phyloP scores from a whole-genome alignment of 2,113 vertebrate genomes.

The Gadus chalcogrammus region DNA sequence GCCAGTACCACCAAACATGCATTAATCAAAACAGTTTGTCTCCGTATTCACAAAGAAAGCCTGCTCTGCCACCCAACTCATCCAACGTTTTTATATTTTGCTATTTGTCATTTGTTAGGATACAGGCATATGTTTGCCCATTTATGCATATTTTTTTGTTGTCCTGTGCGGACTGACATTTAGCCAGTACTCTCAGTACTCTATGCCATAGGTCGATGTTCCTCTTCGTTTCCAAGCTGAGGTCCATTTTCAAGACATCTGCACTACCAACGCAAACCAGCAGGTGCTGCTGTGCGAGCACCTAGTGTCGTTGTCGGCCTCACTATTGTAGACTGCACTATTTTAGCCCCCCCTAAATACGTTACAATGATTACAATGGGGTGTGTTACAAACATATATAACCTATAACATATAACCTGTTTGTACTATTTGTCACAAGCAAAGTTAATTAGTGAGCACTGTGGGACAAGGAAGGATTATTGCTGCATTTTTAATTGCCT shows the following conservation, averaged over 20 bases:
- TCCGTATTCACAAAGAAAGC: no score
- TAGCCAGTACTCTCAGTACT: background rate
- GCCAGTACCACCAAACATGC: no score
- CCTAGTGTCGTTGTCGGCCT: conserved; percentile 6
- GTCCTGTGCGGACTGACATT: background rate
- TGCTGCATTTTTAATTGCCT: no score
- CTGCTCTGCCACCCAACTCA: no score
- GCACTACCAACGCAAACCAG: conserved; percentile 50
- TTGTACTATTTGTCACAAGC: background rate
- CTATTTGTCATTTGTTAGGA: no score
- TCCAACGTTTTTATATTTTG: no score
- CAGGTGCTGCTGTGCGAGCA: conserved; percentile 50
- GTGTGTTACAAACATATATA: no score
- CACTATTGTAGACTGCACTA: conserved; percentile 10
- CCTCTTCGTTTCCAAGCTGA: background rate
- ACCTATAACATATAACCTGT: no score
- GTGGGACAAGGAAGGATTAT: background rate
- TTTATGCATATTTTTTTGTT: no score
- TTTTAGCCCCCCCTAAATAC: background rate
- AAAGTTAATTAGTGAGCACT: background rate
- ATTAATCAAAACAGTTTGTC: no score
- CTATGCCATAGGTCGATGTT: no score
- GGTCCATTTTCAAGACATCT: conserved; percentile 8
- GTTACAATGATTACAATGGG: background rate
- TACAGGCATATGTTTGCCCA: no score